Base-by-base conservation (phyloP, 64 coral and sea anemone species). In the Montipora cactus region DNA sequence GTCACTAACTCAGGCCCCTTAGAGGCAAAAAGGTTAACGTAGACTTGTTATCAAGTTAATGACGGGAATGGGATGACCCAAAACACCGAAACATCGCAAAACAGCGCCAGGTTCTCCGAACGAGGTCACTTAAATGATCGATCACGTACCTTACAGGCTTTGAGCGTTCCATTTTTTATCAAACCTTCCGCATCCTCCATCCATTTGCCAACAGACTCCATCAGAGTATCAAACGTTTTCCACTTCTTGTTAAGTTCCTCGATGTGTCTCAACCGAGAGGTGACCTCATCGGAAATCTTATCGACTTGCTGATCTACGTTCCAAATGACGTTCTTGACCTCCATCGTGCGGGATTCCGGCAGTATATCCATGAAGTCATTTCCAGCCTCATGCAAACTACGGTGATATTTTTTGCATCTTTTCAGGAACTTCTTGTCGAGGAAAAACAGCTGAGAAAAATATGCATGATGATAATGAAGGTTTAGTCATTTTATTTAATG, bases 181-280 rank as follows among this genome's bases (percentile, higher is more conserved):
- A 98, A 84, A 9, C 79, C 75, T 55, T 98, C 93, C 9, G 93
- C 96, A 75, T 92, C 79, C 19, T 91, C 93, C 79, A 98, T 82
- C 96, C 96, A 98, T 18, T 64, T 49, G 4, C 21, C 44, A 7
- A 98, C 76, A 61, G 78, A 83, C 22, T 81, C 67, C 25, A 93
- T 73, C 76, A 98, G 72, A 49, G 83, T 87, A 28, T 98, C 93
- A 70, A 95, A 98, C 4, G 62, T 92, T 55, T 76, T 85, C 96
- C 96, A 98, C 79, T 95, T 94, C 83, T 88, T 94, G n/a, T 94
- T 87, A 5, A 98, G 23, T 72, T 98, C 96, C 13, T 98, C 96
- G 13, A 98, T 55, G 28, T 79, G 78, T 66, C 88, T 98, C 44
- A 89, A 74, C 3, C 89, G 69, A 18, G 68, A 14, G 62, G 66